Percentiles rank a stretch among this genome's conserved stretches.
Evolutionary conservation across 2,113 vertebrate species (phyloP).

Genomic region (Plecotus auritus): DNA sequence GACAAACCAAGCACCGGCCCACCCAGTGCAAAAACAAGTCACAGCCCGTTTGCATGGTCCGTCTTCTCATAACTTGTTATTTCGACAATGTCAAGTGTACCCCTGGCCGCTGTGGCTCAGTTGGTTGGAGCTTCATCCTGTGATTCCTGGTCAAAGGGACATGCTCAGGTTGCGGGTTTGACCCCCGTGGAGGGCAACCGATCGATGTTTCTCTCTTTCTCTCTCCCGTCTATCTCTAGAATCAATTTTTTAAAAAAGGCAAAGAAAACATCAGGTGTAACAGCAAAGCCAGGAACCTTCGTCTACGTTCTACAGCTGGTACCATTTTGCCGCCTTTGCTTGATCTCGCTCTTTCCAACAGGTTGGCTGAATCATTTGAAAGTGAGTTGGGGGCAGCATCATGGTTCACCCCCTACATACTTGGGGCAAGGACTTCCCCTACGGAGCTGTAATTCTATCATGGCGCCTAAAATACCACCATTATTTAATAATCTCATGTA

Average conservation of each 20-base stretch:
- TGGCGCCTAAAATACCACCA: not conserved
- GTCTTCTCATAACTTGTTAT: not conserved
- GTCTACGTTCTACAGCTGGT: not conserved
- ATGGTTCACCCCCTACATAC: not conserved
- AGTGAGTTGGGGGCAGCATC: not conserved
- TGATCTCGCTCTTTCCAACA: not conserved
- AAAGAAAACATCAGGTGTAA: not conserved
- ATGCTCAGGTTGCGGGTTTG: no score
- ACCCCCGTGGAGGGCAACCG: no score
- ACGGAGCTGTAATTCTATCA: rapidly evolving
- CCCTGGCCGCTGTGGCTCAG: no score
- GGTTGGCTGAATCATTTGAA: not conserved
- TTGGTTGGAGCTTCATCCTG: no score
- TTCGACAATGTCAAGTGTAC: not conserved
- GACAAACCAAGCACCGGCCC: not conserved
- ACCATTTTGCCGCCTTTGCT: not conserved
- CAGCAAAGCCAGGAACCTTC: not conserved
- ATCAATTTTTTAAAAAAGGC: no score
- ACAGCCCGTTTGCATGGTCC: rapidly evolving
- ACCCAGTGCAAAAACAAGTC: not conserved
- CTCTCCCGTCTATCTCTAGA: no score
- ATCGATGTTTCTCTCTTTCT: no score
- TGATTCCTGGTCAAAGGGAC: no score
- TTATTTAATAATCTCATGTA: not conserved
- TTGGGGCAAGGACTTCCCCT: not conserved